Base-by-base conservation (phyloP, 35 echinoderm and acorn worm genomes). In the Strongylocentrotus purpuratus region DNA sequence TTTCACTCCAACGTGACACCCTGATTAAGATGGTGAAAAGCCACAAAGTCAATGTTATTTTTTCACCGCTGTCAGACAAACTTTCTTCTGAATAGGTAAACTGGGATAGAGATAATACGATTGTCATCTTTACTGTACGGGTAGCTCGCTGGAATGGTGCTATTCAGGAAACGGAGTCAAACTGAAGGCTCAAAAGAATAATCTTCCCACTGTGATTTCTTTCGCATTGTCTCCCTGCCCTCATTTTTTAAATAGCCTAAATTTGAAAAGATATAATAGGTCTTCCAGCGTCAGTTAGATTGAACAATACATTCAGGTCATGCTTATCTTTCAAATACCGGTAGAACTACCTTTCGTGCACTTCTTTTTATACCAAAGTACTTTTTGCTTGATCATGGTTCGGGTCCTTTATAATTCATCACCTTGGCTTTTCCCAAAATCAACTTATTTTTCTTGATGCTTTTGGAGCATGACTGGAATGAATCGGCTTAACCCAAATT, bases 31-130 rank as follows among this genome's bases (percentile, higher is more conserved):
- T 25, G 12, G 33, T 89, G 33, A 89, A 89, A 89, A 89, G 87
- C 20, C 31, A 20, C 87, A 33, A 89, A 89, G 87, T 89, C 87
- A 89, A 89, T 89, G 87, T 89, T 89, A 89, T 89, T 89, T 20
- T 89, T 89, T 20, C 87, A 89, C 13, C 2, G 32, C 52, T 78
- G 65, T 78, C 65, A 78, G 65, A 78, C 20, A 28, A 78, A 22
- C 65, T 55, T 14, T 15, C 65, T 1, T 78, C 7, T 78, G 65
- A 78, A 78, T 78, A 28, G 65, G 65, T 7, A 78, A 78, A 78
- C 65, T 78, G 28, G 65, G 22, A 4, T 25, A n/a, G 65, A 28
- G 65, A 78, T 78, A 78, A 78, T 78, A 28, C 65, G 20, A 28
- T 78, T 28, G 65, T 22, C 65, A 78, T 78, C 65, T 59, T 18